Evolutionary conservation across 2,797 vertebrate species (phyloP), one percentile per base, ranked within the genome.

Genomic region (Aeoliscus strigatus): DNA sequence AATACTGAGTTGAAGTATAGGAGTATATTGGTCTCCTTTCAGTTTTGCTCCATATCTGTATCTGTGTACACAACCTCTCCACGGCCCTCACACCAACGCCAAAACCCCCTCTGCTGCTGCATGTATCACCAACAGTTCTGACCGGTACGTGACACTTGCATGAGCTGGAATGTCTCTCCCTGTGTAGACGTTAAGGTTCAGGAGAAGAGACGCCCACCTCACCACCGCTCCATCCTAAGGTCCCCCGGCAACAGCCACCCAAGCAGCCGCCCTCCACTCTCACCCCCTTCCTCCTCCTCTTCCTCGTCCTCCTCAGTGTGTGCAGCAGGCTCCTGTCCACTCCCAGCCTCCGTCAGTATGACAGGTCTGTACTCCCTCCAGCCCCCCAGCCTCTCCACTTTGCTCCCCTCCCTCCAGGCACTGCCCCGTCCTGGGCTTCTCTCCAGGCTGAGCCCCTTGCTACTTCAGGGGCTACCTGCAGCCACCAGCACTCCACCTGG

Each of bases 351-450:
- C 66, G 82, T 92, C 83, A 87, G 75, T 73, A 66, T 86, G 80
- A 81, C 92, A 92, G 93, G 92, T 94, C 81, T 87, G 91, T 94
- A 89, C 78, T 65, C 80, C 45, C 59, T 79, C 49, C 84, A 76
- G 80, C 73, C 79, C 40, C 79, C 78, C 54, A 72, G 75, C 64
- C 69, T 88, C 54, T 80, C 85, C 66, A 59, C 51, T 53, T 55
- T 85, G 78, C 76, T 88, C 37, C 86, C 89, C 55, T 85, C 84
- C 69, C 73, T 88, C 28, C 85, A 86, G 65, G 77, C 75, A 24
- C 79, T 81, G 47, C 80, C 76, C 31, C 72, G 53, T 1, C 66
- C 65, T 6, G 76, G 68, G 61, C 73, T 78, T 44, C 71, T 77
- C 46, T 81, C 79, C 76, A 76, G 70, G 68, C 70, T 86, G 46